Conservation (phyloP, 2,113 vertebrate genomes). For the Hemiscyllium ocellatum region DNA sequence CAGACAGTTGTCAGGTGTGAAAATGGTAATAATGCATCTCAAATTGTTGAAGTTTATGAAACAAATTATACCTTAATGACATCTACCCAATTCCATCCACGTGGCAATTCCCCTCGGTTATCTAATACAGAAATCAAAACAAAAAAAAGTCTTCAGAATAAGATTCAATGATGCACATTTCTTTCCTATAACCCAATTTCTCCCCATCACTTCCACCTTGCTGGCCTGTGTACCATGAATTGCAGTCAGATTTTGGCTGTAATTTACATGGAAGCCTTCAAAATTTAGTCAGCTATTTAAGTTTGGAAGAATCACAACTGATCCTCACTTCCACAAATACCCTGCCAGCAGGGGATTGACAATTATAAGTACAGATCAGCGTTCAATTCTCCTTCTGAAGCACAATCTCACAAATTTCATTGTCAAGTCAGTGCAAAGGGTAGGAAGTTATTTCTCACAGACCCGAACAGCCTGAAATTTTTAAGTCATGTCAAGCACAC, state of each 20-base stretch:
- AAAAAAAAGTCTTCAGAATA: neutral
- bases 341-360: neutral
- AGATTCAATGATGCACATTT: conserved; percentile 23
- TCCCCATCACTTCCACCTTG: neutral
- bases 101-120: conserved; percentile 85
- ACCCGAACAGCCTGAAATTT: neutral
- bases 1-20: neutral
- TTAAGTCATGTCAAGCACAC: neutral
- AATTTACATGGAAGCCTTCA: neutral
- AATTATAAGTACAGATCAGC: neutral
- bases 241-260: neutral
- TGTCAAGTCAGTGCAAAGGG: neutral
- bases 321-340: neutral
- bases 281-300: neutral
- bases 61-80: conserved; percentile 78
- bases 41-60: neutral
- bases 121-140: conserved; percentile 57
- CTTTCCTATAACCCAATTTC: neutral
- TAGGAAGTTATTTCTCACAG: neutral
- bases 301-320: neutral
- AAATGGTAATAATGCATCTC: neutral
- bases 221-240: neutral
- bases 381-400: neutral
- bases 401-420: neutral
- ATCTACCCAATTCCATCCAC: conserved; percentile 97